Base-by-base conservation (phyloP, 23 tunicate species). In the Botrylloides violaceus region DNA sequence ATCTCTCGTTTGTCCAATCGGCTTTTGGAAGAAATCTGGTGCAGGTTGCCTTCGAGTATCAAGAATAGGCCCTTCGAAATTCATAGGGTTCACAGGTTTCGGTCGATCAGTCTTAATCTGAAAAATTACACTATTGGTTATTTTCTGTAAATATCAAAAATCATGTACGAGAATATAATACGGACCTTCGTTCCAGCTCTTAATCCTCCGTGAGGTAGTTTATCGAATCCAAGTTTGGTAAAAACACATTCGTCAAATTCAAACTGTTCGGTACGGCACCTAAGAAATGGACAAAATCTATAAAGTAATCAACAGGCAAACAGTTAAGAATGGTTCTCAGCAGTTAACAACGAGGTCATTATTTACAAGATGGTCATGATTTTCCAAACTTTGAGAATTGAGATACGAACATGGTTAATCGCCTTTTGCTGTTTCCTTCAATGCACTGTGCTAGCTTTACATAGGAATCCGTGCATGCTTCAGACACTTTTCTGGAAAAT, bases 171-270 rank as follows among this genome's bases (percentile, higher is more conserved):
- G 15, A 0, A 29, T n/a, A 15, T n/a, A 15, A 33, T 18, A 30
- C 20, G 2, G 57, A 80, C 86, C 86, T 74, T 75, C 32, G 43
- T 33, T 43, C 53, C 53, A 36, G 25, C 61, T 26, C 35, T 65
- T 32, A 32, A 39, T 20, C 55, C 43, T 22, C 81, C 65, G 38
- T 29, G 27, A 4, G 27, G 27, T 6, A 61, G 74, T 70, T 87
- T 95, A 55, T 95, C 99, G 37, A 59, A 72, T 35, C 99, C 99
- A 32, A 92, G 78, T 63, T 95, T 87, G 25, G 71, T 83, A 32
- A 82, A 82, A 53, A 76, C 29, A 59, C 99, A 95, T 5, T 61
- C 64, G 66, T 95, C 99, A 39, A 89, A 79, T 20, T 65, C 68
- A 5, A 73, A 30, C 53, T 95, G 99, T 31, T 79, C 80, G 4